phyloP scores from a whole-genome alignment of 1,140 invertebrate genomes.

The Eufriesea mexicana region DNA sequence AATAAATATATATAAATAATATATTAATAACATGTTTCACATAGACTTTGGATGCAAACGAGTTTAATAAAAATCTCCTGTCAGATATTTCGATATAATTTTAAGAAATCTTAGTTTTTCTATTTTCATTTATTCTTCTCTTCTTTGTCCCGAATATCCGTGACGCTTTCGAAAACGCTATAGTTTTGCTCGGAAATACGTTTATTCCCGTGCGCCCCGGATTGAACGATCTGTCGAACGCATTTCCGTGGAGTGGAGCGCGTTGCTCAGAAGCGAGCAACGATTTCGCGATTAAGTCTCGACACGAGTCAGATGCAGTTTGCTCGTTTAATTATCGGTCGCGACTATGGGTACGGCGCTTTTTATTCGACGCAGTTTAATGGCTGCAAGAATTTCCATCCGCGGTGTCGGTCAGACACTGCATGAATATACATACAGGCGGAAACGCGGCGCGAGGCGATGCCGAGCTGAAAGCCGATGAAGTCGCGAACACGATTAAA shows the following conservation, averaged over 20 bases:
- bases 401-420: background rate
- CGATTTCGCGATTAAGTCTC: background rate
- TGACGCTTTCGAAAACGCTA: too few species aligned
- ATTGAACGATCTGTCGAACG: background rate
- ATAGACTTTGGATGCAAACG: too few species aligned
- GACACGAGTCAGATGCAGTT: background rate
- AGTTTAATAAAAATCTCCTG: too few species aligned
- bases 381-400: background rate
- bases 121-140: too few species aligned
- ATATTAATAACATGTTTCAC: too few species aligned
- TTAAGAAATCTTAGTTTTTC: too few species aligned
- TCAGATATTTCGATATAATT: too few species aligned
- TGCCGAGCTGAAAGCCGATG: background rate
- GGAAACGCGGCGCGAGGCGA: background rate
- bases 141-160: too few species aligned
- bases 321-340: background rate
- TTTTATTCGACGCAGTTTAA: conserved; percentile 3
- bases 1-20: too few species aligned
- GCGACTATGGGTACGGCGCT: too few species aligned
- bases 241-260: background rate
- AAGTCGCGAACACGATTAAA: conserved; percentile 23
- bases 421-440: background rate
- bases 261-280: background rate
- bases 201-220: too few species aligned
- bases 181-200: too few species aligned